Conservation (phyloP, 2,113 vertebrate genomes). For the Euleptes europaea region DNA sequence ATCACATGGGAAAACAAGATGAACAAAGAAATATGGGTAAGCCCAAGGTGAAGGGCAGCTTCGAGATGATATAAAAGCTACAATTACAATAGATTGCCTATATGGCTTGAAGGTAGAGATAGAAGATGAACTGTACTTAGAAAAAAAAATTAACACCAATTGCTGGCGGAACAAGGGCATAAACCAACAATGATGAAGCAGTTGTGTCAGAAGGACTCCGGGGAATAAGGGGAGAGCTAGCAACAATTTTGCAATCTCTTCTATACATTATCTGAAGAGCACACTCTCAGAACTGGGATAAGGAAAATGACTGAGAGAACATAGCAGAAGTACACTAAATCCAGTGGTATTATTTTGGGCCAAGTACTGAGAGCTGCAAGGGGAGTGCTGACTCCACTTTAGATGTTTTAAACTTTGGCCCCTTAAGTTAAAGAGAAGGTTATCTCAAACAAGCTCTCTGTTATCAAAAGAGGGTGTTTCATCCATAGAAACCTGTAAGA, state of each 20-base stretch:
- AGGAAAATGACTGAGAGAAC: neutral
- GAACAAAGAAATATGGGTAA: constrained; percentile 25
- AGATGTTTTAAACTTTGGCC: neutral
- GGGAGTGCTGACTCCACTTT: neutral
- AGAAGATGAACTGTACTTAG: constrained; percentile 25
- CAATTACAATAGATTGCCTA: constrained; percentile 30
- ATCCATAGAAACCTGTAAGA: no score
- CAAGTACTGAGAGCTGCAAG: neutral
- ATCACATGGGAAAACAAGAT: constrained; percentile 29
- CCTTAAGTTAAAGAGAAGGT: neutral
- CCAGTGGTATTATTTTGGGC: neutral
- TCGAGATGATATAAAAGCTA: constrained; percentile 24
- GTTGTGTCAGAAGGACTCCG: constrained; percentile 24
- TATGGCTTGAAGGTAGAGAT: constrained; percentile 8
- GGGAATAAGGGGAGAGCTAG: neutral
- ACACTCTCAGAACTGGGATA: neutral
- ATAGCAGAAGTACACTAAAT: neutral
- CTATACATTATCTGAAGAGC: neutral
- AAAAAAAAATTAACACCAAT: constrained; percentile 7
- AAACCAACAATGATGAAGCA: constrained; percentile 28
- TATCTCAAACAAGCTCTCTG: neutral
- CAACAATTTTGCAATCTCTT: neutral
- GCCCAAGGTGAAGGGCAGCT: constrained; percentile 28
- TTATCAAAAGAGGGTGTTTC: neutral
- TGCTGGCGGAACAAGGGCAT: constrained; percentile 24